Base-by-base conservation (phyloP, 2,888 invertebrate genomes). In the Perithous albicinctus region DNA sequence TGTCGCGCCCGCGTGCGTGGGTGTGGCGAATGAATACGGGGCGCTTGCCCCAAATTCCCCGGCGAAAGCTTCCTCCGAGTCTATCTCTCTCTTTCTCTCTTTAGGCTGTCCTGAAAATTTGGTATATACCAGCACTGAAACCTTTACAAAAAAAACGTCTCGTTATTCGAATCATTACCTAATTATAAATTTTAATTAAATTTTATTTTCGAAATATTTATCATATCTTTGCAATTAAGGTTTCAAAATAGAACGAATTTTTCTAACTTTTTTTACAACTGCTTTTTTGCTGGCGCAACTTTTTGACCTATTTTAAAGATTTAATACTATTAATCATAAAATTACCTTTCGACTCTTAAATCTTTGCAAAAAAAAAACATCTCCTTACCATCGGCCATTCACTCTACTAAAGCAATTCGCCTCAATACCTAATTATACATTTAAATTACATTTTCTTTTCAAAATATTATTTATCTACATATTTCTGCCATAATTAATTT, bases 31-130 rank as follows among this genome's bases (percentile, higher is more conserved):
- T 43, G 66, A 43, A 48, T 26, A n/a, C 15, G 69, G 59, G 29
- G 26, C 35, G 20, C 8, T 43, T 63, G 75, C 38, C 38, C 63
- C 41, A 69, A 75, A 80, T 80, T 75, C 59, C 32, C 15, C 38
- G 63, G 43, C 38, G 41, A 54, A 63, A 63, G 38, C 10, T 59
- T 66, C 63, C 41, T 26, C 23, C 63, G 20, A 7, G n/a, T 61
- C n/a, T n/a, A n/a, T n/a, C n/a, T n/a, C n/a, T n/a, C 23, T 15
- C 23, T 35, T 18, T 69, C 23, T 15, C 23, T 35, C 26, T 69
- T 10, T 29, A 6, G 1, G 6, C n/a, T 8, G n/a, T 67, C 41
- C 20, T 7, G 29, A 26, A 15, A 7, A 23, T 38, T 18, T 38
- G 3, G 51, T 51, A n/a, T n/a, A n/a, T n/a, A n/a, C n/a, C n/a